Evolutionary conservation across 2,888 invertebrate genomes (phyloP).

Genomic region (Griposia aprilina): DNA sequence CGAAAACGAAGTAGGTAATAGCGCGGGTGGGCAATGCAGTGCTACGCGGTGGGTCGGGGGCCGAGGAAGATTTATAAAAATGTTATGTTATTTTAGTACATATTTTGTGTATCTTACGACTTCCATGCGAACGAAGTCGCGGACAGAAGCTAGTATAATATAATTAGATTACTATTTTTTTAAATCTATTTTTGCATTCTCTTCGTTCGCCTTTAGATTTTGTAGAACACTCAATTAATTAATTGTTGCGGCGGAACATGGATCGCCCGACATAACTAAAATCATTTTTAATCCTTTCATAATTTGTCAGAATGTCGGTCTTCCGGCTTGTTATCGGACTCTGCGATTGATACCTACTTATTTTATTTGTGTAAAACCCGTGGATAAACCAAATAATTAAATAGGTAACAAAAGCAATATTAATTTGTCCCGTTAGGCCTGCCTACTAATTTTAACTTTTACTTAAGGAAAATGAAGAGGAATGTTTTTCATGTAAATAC

Average conservation of each 20-base stretch:
- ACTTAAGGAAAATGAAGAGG: neutral
- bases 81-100: too few species aligned
- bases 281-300: too few species aligned
- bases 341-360: too few species aligned
- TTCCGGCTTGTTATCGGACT: too few species aligned
- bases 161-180: neutral
- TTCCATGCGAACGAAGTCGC: too few species aligned
- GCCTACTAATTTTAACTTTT: neutral
- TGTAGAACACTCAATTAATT: conserved; percentile 15
- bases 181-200: neutral
- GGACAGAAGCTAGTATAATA: too few species aligned
- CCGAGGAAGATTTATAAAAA: too few species aligned
- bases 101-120: too few species aligned
- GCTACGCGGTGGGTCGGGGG: too few species aligned
- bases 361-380: neutral
- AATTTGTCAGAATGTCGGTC: too few species aligned
- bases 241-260: conserved; percentile 14
- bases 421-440: neutral
- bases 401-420: neutral
- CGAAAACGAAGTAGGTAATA: too few species aligned
- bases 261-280: conserved; percentile 13
- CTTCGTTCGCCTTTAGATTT: conserved; percentile 13
- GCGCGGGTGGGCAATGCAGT: too few species aligned
- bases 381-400: neutral
- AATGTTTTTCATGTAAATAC: neutral